phyloP scores from a whole-genome alignment of 2,113 vertebrate species.

The Atherinomorus stipes region DNA sequence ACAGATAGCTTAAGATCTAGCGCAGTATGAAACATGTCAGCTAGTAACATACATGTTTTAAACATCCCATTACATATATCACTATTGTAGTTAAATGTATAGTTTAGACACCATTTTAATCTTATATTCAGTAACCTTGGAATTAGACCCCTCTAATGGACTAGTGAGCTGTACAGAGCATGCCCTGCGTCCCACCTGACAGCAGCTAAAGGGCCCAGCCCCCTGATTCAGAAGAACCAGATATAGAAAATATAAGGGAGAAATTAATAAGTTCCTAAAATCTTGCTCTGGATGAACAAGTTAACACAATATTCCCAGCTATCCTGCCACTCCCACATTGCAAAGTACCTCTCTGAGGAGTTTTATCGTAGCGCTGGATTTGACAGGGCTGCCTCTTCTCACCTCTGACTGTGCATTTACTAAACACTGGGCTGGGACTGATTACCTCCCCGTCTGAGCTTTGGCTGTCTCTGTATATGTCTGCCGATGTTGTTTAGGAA shows the following conservation, averaged over 20 bases:
- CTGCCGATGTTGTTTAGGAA: constrained; percentile 70
- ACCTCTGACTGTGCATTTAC: constrained; percentile 71
- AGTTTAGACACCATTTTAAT: not conserved
- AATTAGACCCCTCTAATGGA: too few relatives aligned
- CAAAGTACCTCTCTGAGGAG: not conserved
- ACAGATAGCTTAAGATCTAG: too few relatives aligned
- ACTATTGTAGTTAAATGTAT: too few relatives aligned
- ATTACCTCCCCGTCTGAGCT: constrained; percentile 64
- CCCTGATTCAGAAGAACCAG: not conserved
- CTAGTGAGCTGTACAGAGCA: too few relatives aligned
- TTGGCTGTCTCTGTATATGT: constrained; percentile 68
- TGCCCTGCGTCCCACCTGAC: too few relatives aligned
- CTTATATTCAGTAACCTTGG: not conserved
- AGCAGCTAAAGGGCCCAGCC: too few relatives aligned
- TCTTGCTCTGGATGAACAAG: not conserved
- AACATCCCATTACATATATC: too few relatives aligned
- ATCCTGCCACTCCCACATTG: constrained; percentile 18
- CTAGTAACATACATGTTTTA: too few relatives aligned
- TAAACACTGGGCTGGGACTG: constrained; percentile 75
- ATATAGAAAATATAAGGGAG: not conserved
- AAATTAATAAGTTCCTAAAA: not conserved
- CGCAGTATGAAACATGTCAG: too few relatives aligned
- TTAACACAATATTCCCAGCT: constrained; percentile 13
- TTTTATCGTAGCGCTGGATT: constrained; percentile 11
- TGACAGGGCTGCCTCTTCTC: constrained; percentile 49